These are phyloP conservation scores for Oncorhynchus gorbuscha DNA, from an alignment of 2,113 vertebrate genomes.

Conservation along the genomic window DNA sequence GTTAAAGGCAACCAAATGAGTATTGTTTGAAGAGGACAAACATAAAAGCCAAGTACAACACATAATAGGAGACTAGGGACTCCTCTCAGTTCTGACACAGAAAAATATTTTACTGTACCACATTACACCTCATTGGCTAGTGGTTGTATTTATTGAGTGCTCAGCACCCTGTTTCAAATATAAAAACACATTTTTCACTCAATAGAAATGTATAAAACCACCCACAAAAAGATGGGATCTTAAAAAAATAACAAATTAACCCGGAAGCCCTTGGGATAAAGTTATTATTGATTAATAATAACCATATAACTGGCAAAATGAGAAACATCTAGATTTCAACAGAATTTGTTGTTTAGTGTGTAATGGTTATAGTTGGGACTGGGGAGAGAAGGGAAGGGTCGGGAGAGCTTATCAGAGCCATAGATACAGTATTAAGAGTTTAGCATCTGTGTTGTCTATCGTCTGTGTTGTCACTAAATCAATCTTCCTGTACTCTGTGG, in stretches of 20 bases:
- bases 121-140: conserved; percentile 37
- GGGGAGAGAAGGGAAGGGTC: too few species aligned
- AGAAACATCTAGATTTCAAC: too few species aligned
- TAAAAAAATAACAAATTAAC: not conserved
- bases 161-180: conserved; percentile 67
- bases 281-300: not conserved
- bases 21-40: conserved; percentile 25
- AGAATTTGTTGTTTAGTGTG: not conserved
- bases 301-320: not conserved
- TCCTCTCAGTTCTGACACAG: conserved; percentile 47
- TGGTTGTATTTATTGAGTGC: conserved; percentile 54
- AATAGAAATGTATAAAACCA: conserved; percentile 22
- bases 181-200: conserved; percentile 35
- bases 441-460: too few species aligned
- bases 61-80: conserved; percentile 26
- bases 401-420: too few species aligned
- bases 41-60: conserved; percentile 38
- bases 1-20: conserved; percentile 37
- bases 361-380: too few species aligned
- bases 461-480: too few species aligned
- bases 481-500: too few species aligned
- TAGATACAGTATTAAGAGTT: too few species aligned
- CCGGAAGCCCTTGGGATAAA: not conserved
- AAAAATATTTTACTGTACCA: conserved; percentile 36
- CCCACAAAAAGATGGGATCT: conserved; percentile 14